A percentile compares a stretch with the other conserved stretches of the same genome.
Conservation (phyloP, 1,140 invertebrate genomes). For the Drosophila quadrilineata region DNA sequence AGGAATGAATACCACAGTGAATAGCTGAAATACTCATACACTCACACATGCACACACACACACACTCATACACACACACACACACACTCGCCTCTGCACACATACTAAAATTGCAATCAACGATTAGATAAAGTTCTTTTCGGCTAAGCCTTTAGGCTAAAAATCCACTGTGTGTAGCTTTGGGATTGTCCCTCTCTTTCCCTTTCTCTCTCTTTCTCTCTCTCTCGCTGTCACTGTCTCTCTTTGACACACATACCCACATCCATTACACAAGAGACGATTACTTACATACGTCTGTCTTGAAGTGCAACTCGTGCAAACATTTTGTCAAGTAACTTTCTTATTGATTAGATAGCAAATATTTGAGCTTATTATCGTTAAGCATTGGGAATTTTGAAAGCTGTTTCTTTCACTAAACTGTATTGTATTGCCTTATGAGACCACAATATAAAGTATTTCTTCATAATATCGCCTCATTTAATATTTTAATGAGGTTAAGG, state of each 20-base stretch:
- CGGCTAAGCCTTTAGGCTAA: slow-evolving; percentile 12
- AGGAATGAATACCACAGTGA: too few species aligned
- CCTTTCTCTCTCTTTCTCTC: too few species aligned
- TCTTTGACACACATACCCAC: too few species aligned
- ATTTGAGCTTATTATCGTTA: slow-evolving; percentile 6
- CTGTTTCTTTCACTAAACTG: too few species aligned
- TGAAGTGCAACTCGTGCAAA: slow-evolving; percentile 2
- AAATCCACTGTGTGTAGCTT: not conserved
- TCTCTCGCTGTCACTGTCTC: too few species aligned
- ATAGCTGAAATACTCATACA: slow-evolving; percentile 4
- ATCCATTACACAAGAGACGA: slow-evolving; percentile 22
- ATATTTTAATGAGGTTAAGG: too few species aligned
- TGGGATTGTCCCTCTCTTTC: too few species aligned
- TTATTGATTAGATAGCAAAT: slow-evolving; percentile 37
- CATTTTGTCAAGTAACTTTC: not conserved
- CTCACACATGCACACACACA: not conserved
- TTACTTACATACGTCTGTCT: too few species aligned
- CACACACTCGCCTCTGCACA: not conserved
- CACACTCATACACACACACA: not conserved
- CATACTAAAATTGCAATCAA: slow-evolving; percentile 9
- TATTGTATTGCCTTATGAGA: too few species aligned
- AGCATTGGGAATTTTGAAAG: not conserved
- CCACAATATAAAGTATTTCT: too few species aligned
- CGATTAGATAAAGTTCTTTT: slow-evolving; percentile 30
- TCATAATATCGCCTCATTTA: too few species aligned